Evolutionary conservation across 2,888 invertebrate species (phyloP), one percentile per base, ranked within the genome.

Genomic region (Tipula helvola): DNA sequence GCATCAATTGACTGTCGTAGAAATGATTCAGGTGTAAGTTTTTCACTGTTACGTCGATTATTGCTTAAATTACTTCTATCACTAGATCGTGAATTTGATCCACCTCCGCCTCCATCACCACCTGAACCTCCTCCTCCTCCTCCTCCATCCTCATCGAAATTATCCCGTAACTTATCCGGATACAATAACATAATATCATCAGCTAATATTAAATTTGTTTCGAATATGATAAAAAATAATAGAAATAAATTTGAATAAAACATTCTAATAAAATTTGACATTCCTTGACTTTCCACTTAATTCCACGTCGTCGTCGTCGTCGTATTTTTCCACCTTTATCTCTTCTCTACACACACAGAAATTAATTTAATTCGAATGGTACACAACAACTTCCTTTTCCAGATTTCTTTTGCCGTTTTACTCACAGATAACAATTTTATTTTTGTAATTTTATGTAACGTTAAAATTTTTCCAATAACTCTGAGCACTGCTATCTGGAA

Each of bases 191-290:
- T 84, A 36, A 39, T 84, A 39, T 84, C 84, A 84, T 84, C 41
- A n/a, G 84, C 84, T 16, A 84, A 41, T 39, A 84, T 84, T 84
- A 84, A 84, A 84, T 84, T 84, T n/a, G 84, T 84, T 84, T 84
- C 84, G 16, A 84, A 84, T 39, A 84, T 84, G 36, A 84, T 39
- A n/a, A 84, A 84, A 84, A 84, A 84, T 39, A 84, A 84, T 39
- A 84, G 41, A 36, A 84, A 84, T 84, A 84, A 84, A 84, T 84
- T 84, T 84, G 84, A 84, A 84, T 84, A 84, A 39, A 84, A 41
- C 36, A 84, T 84, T 84, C 84, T 84, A 39, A 84, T 36, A 36
- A 84, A 84, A 84, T 84, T 84, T 84, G 84, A 84, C 84, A 39
- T 36, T 84, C 16, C 41, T 71, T 71, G 71, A 71, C 71, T 28